phyloP scores from a whole-genome alignment of 1,140 invertebrate species.

The Lepidurus arcticus region DNA sequence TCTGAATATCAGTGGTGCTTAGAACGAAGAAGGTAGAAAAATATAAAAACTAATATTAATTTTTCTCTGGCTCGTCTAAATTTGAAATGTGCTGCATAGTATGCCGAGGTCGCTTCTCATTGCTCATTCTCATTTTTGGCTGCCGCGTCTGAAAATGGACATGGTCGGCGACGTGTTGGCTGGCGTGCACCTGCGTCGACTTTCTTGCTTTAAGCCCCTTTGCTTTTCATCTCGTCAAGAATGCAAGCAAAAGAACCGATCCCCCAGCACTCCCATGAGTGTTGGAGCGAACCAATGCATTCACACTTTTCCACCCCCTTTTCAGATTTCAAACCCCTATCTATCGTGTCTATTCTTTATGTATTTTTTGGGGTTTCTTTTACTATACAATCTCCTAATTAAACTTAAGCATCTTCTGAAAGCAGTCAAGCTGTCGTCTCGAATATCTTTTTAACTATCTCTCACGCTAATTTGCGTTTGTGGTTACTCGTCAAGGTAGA shows the following conservation, averaged over 20 bases:
- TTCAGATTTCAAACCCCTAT: not conserved
- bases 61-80: not conserved
- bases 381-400: constrained; percentile 1
- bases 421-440: too few relatives aligned
- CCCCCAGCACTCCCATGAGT: not conserved
- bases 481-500: too few relatives aligned
- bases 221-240: constrained; percentile 19
- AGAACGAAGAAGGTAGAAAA: too few relatives aligned
- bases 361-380: not conserved
- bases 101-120: constrained; percentile 20
- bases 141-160: constrained; percentile 17
- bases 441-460: too few relatives aligned
- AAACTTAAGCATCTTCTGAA: not conserved
- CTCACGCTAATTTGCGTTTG: too few relatives aligned
- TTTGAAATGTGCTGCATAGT: not conserved
- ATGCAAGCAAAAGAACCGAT: constrained; percentile 14
- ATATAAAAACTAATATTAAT: too few relatives aligned
- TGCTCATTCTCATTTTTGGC: constrained; percentile 19
- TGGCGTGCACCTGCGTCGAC: constrained; percentile 20
- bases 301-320: constrained; percentile 9
- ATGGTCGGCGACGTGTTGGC: constrained; percentile 20
- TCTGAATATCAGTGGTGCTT: too few relatives aligned
- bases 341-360: not conserved
- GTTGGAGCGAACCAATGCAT: not conserved
- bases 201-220: constrained; percentile 19